phyloP scores from a whole-genome alignment of 1,140 invertebrate genomes.

The Dufourea novaeangliae region DNA sequence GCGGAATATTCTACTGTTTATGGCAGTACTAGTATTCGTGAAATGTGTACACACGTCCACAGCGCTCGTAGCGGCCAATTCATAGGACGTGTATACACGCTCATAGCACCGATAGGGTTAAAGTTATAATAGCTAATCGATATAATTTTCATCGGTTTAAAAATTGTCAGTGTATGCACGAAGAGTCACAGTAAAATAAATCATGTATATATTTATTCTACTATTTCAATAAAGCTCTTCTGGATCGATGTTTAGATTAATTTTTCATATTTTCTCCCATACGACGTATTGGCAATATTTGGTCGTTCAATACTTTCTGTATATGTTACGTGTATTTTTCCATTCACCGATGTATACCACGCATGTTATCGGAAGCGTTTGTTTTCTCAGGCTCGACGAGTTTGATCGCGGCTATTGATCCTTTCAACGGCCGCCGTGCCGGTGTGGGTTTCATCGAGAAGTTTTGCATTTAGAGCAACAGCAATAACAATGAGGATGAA shows the following conservation, averaged over 20 bases:
- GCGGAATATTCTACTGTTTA: no score
- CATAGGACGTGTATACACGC: no score
- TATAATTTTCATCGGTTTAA: no score
- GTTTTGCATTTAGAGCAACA: neutral
- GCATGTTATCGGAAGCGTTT: neutral
- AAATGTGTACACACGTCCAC: no score
- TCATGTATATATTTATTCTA: no score
- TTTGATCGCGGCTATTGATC: neutral
- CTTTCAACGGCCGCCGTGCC: neutral
- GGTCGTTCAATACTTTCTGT: neutral
- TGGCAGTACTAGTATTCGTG: no score
- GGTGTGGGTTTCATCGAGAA: neutral
- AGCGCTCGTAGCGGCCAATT: no score
- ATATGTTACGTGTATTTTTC: neutral
- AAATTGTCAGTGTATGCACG: no score
- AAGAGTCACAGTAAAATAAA: no score
- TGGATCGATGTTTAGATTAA: neutral
- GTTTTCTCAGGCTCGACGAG: constrained; percentile 24
- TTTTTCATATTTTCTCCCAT: neutral
- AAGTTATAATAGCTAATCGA: no score
- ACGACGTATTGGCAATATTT: neutral
- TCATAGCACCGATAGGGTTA: no score
- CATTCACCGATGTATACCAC: constrained; percentile 2
- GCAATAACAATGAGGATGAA: constrained; percentile 3
- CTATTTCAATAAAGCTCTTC: no score